Evolutionary conservation across 2,888 invertebrate genomes (phyloP).

Genomic region (Catocala fraxini): DNA sequence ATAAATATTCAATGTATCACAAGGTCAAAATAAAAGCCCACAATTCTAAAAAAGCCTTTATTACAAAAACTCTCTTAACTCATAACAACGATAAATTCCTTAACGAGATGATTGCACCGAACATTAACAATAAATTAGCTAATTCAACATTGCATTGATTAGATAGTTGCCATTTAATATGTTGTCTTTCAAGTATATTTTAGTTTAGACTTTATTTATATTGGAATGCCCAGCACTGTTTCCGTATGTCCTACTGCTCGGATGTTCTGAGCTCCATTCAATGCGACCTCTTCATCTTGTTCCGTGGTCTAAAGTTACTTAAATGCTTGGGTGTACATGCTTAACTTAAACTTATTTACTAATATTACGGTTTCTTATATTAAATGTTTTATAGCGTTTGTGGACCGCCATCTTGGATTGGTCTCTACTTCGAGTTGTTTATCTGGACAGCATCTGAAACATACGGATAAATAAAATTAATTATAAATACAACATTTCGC

Average conservation of each 20-base stretch:
- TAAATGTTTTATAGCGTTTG: constrained; percentile 66
- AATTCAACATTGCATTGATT: constrained; percentile 57
- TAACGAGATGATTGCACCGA: constrained; percentile 65
- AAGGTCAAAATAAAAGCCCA: constrained; percentile 37
- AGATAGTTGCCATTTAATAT: constrained; percentile 52
- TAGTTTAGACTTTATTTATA: constrained; percentile 67
- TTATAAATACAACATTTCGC: constrained; percentile 15
- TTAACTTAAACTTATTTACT: constrained; percentile 77
- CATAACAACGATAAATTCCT: constrained; percentile 73
- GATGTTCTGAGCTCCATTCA: constrained; percentile 36
- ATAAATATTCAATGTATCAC: too few species aligned
- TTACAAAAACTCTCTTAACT: constrained; percentile 77
- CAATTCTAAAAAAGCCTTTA: constrained; percentile 71
- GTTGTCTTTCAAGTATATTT: constrained; percentile 77
- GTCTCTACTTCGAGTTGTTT: constrained; percentile 70
- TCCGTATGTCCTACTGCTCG: constrained; percentile 36
- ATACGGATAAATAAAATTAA: constrained; percentile 37
- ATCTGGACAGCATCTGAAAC: constrained; percentile 73
- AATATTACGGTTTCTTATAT: constrained; percentile 83
- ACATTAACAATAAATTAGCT: constrained; percentile 59
- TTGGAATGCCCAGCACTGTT: constrained; percentile 83
- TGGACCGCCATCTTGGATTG: constrained; percentile 70
- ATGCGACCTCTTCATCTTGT: constrained; percentile 26
- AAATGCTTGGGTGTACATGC: constrained; percentile 81
- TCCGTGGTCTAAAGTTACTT: constrained; percentile 60